Conservation (phyloP, 1,140 invertebrate species). For the Drosophila nigromelanica region DNA sequence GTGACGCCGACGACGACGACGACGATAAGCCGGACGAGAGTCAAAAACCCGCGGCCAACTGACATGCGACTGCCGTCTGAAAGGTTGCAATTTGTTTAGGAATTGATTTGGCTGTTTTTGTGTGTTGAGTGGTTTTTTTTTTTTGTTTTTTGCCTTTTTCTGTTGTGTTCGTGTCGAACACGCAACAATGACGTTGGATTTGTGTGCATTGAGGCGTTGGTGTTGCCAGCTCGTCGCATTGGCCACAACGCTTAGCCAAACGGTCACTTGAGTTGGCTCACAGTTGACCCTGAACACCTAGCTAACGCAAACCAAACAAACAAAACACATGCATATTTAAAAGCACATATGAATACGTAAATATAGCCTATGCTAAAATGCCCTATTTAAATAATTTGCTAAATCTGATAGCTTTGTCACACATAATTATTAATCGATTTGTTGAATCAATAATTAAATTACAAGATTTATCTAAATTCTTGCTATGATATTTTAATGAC, state of each 20-base stretch:
- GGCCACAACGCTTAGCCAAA: conserved; percentile 10
- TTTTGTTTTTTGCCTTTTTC: conserved; percentile 13
- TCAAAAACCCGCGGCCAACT: conserved; percentile 4
- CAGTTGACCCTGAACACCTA: conserved; percentile 35
- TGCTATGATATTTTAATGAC: too few species aligned
- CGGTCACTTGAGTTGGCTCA: conserved; percentile 17
- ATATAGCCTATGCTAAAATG: too few species aligned
- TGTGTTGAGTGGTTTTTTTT: too few species aligned
- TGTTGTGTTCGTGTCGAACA: neutral
- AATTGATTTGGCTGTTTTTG: conserved; percentile 59
- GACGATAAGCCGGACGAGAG: conserved; percentile 59
- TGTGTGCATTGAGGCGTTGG: conserved; percentile 34
- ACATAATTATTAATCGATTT: too few species aligned
- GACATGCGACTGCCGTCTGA: conserved; percentile 19
- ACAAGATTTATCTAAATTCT: too few species aligned
- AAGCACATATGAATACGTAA: too few species aligned
- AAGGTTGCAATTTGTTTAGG: conserved; percentile 62
- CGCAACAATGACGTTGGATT: conserved; percentile 17
- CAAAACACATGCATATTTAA: too few species aligned
- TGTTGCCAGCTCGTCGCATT: conserved; percentile 34
- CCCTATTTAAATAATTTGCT: too few species aligned
- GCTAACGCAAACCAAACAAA: neutral
- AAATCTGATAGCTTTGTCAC: too few species aligned
- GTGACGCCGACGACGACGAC: conserved; percentile 49
- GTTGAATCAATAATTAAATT: too few species aligned